Evolutionary conservation across 2,113 vertebrate genomes (phyloP).

Genomic region (Phylloscopus whistleri): DNA sequence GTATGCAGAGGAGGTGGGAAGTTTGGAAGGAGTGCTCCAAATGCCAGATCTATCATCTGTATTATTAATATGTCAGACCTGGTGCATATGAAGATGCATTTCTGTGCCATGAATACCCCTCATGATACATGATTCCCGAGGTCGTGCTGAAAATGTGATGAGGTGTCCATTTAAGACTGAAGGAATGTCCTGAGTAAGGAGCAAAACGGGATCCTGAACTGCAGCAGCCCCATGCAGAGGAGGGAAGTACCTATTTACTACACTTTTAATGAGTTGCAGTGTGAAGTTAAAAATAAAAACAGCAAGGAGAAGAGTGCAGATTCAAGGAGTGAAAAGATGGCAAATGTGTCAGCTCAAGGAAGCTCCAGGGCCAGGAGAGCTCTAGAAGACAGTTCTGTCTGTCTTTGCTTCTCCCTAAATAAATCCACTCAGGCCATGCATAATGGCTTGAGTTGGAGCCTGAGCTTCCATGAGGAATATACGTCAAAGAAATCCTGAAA

Average conservation of each 20-base stretch:
- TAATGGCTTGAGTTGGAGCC: not conserved
- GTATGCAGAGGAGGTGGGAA: not conserved
- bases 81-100: not conserved
- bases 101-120: not conserved
- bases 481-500: not conserved
- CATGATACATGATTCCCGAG: not conserved
- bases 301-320: not conserved
- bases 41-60: slow-evolving; percentile 3
- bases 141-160: not conserved
- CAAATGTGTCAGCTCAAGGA: not conserved
- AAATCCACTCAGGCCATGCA: not conserved
- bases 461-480: not conserved
- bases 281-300: slow-evolving; percentile 1
- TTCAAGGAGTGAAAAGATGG: not conserved
- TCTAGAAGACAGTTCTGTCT: not conserved
- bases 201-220: not conserved
- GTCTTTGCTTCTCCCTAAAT: not conserved
- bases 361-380: not conserved
- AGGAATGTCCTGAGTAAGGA: not conserved
- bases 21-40: not conserved
- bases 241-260: not conserved
- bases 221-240: not conserved
- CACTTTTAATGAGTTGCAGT: not conserved
- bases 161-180: not conserved
- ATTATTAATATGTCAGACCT: not conserved